These are phyloP conservation scores for Sacculina carcini DNA, from an alignment of 2,888 invertebrate species.

Conservation along the genomic window DNA sequence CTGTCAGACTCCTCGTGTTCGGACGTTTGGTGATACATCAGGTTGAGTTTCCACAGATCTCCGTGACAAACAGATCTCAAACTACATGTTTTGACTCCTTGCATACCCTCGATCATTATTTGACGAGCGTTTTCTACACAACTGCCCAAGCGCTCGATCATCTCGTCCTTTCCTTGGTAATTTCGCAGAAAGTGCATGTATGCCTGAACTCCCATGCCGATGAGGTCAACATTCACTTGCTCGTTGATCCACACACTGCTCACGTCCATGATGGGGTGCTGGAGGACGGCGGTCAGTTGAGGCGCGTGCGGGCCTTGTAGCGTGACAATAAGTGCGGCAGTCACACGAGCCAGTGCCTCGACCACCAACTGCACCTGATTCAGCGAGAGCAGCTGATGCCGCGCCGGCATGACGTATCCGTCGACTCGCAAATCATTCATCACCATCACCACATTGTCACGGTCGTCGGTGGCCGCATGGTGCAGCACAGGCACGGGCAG, in stretches of 20 bases:
- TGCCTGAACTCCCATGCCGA: background rate
- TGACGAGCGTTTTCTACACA: background rate
- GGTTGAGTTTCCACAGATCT: background rate
- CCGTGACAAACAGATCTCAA: background rate
- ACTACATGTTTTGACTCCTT: background rate
- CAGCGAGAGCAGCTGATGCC: background rate
- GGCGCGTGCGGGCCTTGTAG: too few relatives aligned
- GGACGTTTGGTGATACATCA: background rate
- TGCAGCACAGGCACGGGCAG: background rate
- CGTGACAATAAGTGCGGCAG: too few relatives aligned
- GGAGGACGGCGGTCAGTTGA: background rate
- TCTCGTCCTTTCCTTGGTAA: background rate
- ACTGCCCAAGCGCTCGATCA: background rate
- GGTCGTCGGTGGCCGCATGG: background rate
- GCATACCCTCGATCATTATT: background rate
- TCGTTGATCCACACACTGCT: background rate
- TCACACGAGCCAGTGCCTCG: background rate
- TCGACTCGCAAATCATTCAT: background rate
- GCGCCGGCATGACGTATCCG: background rate
- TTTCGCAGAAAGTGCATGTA: background rate
- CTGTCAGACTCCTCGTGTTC: background rate
- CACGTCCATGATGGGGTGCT: background rate
- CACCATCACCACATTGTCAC: background rate
- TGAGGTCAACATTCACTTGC: background rate
- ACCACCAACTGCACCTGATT: background rate